Evolutionary conservation across 1,140 invertebrate genomes (phyloP).

Genomic region (Meteorus sp.): DNA sequence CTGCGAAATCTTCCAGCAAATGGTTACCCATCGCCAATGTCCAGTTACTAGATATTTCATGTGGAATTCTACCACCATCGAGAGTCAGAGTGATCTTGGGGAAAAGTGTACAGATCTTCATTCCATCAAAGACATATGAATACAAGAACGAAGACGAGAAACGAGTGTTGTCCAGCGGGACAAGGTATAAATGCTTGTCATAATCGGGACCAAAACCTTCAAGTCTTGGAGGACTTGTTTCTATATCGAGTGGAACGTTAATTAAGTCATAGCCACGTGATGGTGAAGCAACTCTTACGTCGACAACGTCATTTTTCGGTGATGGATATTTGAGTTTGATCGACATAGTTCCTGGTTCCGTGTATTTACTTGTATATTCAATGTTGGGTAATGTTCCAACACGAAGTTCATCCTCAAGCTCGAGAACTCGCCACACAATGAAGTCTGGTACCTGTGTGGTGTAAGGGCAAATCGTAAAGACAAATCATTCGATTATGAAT

Average conservation of each 20-base stretch:
- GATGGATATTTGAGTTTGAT: slow-evolving; percentile 32
- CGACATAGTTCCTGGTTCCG: slow-evolving; percentile 29
- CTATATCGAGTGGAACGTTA: slow-evolving; percentile 28
- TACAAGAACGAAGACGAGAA: slow-evolving; percentile 23
- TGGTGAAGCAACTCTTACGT: slow-evolving; percentile 35
- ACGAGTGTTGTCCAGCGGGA: slow-evolving; percentile 36
- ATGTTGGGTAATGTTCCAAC: too few species aligned
- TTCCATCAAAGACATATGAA: slow-evolving; percentile 9
- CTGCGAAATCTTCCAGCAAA: too few species aligned
- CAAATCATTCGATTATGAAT: slow-evolving; percentile 13
- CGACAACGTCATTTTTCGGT: slow-evolving; percentile 24
- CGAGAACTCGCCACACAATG: too few species aligned
- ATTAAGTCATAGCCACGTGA: slow-evolving; percentile 31
- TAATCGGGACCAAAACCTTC: slow-evolving; percentile 30
- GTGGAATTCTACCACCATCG: slow-evolving; percentile 33
- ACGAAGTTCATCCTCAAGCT: too few species aligned
- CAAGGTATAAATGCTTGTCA: slow-evolving; percentile 28
- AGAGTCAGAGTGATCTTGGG: slow-evolving; percentile 30
- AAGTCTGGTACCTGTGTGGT: too few species aligned
- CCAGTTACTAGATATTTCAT: slow-evolving; percentile 33
- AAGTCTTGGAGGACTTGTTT: slow-evolving; percentile 14
- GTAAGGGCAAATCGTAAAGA: too few species aligned
- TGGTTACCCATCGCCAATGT: slow-evolving; percentile 35
- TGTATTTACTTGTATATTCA: slow-evolving; percentile 27
- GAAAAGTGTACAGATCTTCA: slow-evolving; percentile 37